Conservation (phyloP, 92 coral and sea anemone genomes). For the Phenganax stokvisi region DNA sequence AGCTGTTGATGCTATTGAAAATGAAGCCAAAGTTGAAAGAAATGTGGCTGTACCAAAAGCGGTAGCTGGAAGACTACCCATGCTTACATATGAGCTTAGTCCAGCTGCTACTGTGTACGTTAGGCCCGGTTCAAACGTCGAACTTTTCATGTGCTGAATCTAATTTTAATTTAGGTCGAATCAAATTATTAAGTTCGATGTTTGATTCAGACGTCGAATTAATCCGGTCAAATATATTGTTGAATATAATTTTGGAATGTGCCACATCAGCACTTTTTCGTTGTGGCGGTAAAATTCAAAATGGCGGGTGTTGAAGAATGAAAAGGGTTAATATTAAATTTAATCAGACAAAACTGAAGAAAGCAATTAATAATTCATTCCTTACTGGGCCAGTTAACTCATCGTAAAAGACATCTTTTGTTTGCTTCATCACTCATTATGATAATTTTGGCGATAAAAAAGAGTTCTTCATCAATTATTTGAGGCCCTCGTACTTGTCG, state of each 20-base stretch:
- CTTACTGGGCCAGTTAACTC: not conserved
- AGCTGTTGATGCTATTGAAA: too few relatives aligned
- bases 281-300: not conserved
- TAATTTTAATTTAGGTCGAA: slow-evolving; percentile 2
- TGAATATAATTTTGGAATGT: not conserved
- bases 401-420: not conserved
- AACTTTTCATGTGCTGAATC: slow-evolving; percentile 12
- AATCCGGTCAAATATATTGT: too few relatives aligned
- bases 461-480: not conserved
- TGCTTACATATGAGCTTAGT: too few relatives aligned
- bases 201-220: slow-evolving; percentile 12
- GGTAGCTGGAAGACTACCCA: too few relatives aligned
- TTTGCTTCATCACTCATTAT: not conserved
- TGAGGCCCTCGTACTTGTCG: slow-evolving; percentile 9
- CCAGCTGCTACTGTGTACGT: too few relatives aligned
- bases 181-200: not conserved
- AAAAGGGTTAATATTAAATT: not conserved
- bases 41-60: too few relatives aligned
- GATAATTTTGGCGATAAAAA: not conserved
- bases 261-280: not conserved
- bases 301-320: slow-evolving; percentile 2
- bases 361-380: not conserved
- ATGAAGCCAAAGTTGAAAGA: too few relatives aligned
- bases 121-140: slow-evolving; percentile 15
- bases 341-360: slow-evolving; percentile 3